Evolutionary conservation across 2,797 vertebrate species (phyloP).

Genomic region (Pangasius larnaudii): DNA sequence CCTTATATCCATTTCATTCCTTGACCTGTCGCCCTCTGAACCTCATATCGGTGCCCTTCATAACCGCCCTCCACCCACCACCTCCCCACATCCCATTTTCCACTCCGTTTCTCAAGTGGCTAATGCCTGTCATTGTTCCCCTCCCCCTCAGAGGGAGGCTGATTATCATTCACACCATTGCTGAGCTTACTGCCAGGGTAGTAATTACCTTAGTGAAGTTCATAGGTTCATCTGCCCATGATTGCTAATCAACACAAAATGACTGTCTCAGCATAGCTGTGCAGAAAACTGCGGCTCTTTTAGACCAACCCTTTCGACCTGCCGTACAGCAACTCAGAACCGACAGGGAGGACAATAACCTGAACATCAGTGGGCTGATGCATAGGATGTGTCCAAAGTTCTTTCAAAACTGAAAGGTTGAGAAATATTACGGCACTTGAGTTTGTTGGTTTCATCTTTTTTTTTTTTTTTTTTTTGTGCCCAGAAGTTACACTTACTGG

Average conservation of each 20-base stretch:
- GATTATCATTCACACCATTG: constrained; percentile 58
- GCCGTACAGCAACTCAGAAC: constrained; percentile 11
- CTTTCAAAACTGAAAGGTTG: constrained; percentile 33
- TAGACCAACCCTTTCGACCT: neutral
- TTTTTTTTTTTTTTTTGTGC: neutral
- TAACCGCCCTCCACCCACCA: neutral
- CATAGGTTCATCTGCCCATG: constrained; percentile 54
- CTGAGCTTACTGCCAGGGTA: constrained; percentile 49
- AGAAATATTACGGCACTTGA: constrained; percentile 1
- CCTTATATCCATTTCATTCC: constrained; percentile 26
- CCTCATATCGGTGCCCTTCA: constrained; percentile 12
- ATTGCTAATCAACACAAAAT: constrained; percentile 50
- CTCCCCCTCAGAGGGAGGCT: constrained; percentile 48
- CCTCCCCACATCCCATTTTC: neutral
- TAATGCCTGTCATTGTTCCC: constrained; percentile 21
- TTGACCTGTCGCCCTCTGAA: constrained; percentile 17
- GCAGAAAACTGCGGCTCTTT: constrained; percentile 32
- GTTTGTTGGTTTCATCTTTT: constrained; percentile 2
- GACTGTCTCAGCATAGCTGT: constrained; percentile 31
- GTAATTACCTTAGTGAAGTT: constrained; percentile 62
- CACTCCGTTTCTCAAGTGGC: constrained; percentile 16
- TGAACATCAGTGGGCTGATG: constrained; percentile 22
- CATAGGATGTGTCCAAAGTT: constrained; percentile 29
- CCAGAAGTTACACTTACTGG: neutral
- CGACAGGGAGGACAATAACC: constrained; percentile 24